Conservation (phyloP, 1,140 invertebrate species). For the Drosophila lacteicornis region DNA sequence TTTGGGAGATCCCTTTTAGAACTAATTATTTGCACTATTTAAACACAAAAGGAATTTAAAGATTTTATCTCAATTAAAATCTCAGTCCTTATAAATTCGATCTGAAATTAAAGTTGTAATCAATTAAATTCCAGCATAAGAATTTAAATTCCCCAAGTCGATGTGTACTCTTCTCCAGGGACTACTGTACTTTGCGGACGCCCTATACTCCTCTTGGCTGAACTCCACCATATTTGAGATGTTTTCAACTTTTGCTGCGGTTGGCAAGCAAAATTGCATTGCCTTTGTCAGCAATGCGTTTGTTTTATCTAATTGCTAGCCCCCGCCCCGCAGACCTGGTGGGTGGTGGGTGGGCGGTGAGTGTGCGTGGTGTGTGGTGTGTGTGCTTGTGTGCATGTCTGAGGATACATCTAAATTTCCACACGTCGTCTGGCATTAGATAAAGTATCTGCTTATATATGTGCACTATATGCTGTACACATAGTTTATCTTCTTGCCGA, state of each 20-base stretch:
- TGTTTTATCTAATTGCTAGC: conserved; percentile 79
- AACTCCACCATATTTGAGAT: conserved; percentile 65
- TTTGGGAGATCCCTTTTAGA: background rate
- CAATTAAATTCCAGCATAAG: background rate
- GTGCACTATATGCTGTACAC: conserved; percentile 40
- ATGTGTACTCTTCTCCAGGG: background rate
- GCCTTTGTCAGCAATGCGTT: conserved; percentile 81
- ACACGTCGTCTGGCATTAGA: conserved; percentile 64
- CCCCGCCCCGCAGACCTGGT: background rate
- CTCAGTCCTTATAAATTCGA: too few species aligned
- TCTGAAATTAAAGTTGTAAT: background rate
- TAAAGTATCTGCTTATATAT: conserved; percentile 76
- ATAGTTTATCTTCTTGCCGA: conserved; percentile 77
- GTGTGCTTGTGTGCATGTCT: background rate
- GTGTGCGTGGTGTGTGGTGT: background rate
- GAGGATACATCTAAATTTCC: conserved; percentile 62
- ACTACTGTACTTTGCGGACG: conserved; percentile 15
- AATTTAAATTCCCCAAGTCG: background rate
- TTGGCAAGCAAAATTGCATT: conserved; percentile 78
- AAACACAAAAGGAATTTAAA: background rate
- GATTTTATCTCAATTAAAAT: background rate
- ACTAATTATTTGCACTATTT: background rate
- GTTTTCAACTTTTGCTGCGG: conserved; percentile 77
- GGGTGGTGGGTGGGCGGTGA: background rate
- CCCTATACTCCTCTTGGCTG: conserved; percentile 15